These are phyloP conservation scores for Donacobius atricapilla DNA, from an alignment of 2,113 vertebrate species.

Conservation along the genomic window DNA sequence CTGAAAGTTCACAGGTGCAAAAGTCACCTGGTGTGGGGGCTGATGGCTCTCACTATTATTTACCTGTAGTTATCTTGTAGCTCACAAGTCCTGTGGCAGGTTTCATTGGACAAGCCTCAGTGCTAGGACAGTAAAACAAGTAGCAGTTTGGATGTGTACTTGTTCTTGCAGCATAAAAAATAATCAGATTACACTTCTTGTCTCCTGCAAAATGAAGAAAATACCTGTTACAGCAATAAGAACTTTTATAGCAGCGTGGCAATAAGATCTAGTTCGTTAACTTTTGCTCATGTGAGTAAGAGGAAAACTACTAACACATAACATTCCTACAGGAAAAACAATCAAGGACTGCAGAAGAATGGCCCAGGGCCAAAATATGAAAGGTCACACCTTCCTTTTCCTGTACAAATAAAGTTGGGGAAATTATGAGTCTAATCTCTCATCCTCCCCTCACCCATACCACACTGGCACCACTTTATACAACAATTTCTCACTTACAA, in stretches of 20 bases:
- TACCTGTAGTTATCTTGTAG: constrained; percentile 71
- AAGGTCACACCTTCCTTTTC: constrained; percentile 44
- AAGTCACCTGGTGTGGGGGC: neutral
- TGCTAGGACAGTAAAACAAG: constrained; percentile 72
- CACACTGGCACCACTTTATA: neutral
- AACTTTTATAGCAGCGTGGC: neutral
- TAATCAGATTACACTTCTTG: constrained; percentile 69
- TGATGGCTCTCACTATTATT: neutral
- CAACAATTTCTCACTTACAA: neutral
- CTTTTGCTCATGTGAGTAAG: neutral
- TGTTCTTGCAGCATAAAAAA: constrained; percentile 66
- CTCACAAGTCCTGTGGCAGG: constrained; percentile 45
- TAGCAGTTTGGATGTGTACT: constrained; percentile 71
- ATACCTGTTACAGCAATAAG: neutral
- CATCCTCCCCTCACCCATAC: neutral
- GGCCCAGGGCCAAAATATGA: neutral
- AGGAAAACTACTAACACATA: neutral
- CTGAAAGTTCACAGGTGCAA: neutral
- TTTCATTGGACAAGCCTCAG: constrained; percentile 70
- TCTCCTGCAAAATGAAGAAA: constrained; percentile 58
- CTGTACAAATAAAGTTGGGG: neutral
- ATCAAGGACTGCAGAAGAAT: neutral
- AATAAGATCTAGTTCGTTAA: neutral
- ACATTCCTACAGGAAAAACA: neutral
- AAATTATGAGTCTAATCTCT: neutral